Evolutionary conservation across 1,140 invertebrate genomes (phyloP).

Genomic region (Calephelis virginiensis): DNA sequence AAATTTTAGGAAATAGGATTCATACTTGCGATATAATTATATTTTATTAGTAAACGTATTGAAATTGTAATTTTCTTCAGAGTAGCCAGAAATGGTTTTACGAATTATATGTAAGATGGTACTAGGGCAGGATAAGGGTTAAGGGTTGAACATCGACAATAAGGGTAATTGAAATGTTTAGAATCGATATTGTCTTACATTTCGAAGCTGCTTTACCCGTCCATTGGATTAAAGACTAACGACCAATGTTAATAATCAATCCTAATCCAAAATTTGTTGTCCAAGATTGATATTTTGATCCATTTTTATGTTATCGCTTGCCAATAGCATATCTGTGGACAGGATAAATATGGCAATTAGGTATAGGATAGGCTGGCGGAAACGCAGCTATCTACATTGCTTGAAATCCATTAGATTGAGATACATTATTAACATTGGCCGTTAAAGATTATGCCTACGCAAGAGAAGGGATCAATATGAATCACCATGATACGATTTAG

Average conservation of each 20-base stretch:
- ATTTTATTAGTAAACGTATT: not conserved
- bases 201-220: not conserved
- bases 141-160: not conserved
- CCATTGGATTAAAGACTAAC: slow-evolving; percentile 11
- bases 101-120: no score
- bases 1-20: not conserved
- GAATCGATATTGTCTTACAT: not conserved
- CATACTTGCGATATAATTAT: not conserved
- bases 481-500: slow-evolving; percentile 45
- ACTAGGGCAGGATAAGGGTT: not conserved
- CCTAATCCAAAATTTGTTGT: no score
- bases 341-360: no score
- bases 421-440: no score
- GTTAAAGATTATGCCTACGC: slow-evolving; percentile 19
- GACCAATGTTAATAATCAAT: no score
- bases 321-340: no score
- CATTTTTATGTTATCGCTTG: no score
- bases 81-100: not conserved
- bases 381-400: no score
- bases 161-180: slow-evolving; percentile 1
- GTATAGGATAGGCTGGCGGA: no score
- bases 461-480: slow-evolving; percentile 53
- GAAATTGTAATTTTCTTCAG: not conserved
- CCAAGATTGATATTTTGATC: no score
- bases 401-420: no score